phyloP scores from a whole-genome alignment of 2,888 invertebrate genomes.

The Drosophila phalerata region DNA sequence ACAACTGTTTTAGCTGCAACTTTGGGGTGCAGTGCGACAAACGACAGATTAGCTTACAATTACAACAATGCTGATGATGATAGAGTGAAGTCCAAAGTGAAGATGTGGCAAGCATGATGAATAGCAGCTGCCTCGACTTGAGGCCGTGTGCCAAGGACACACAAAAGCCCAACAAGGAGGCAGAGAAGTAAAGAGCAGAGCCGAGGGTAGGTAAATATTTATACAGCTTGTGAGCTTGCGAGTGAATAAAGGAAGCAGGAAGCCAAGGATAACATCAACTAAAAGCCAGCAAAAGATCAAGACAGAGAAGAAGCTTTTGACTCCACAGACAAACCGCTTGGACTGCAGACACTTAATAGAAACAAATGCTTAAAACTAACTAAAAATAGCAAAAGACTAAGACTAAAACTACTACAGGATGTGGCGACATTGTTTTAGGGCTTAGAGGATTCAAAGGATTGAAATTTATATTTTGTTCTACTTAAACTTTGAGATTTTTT shows the following conservation, averaged over 20 bases:
- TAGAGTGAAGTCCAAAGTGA: conserved; percentile 12
- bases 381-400: conserved; percentile 15
- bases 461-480: not conserved
- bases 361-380: conserved; percentile 25
- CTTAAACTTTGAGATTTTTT: not conserved
- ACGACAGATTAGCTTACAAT: conserved; percentile 62
- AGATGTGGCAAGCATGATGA: conserved; percentile 40
- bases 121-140: conserved; percentile 38
- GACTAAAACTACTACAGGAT: conserved; percentile 4
- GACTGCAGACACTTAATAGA: conserved; percentile 15
- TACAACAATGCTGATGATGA: conserved; percentile 55
- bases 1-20: not conserved
- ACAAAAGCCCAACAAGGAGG: conserved; percentile 10
- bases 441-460: not conserved
- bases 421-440: not conserved
- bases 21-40: conserved; percentile 48
- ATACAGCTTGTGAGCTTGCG: conserved; percentile 37
- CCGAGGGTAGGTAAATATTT: conserved; percentile 48
- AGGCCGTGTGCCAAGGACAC: conserved; percentile 23
- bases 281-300: conserved; percentile 14
- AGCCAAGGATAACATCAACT: conserved; percentile 34
- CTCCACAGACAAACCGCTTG: conserved; percentile 8
- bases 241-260: conserved; percentile 30
- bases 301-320: not conserved
- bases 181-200: not conserved